These are phyloP conservation scores for Sebastes flavidus DNA, from an alignment of 2,797 vertebrate genomes.

Conservation along the genomic window DNA sequence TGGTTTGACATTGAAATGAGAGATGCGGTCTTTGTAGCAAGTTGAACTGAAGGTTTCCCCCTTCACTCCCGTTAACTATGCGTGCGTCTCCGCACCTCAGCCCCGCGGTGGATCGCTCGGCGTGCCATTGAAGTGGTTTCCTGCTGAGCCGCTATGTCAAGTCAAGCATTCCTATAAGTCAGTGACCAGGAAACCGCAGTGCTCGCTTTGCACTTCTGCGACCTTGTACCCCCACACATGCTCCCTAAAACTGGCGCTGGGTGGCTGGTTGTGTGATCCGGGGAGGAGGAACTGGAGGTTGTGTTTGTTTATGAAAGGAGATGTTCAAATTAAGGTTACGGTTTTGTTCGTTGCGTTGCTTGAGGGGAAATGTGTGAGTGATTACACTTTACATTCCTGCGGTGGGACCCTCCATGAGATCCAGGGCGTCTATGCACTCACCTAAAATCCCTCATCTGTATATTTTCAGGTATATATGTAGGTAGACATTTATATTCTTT, in stretches of 20 bases:
- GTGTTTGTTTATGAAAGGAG: conserved; percentile 66
- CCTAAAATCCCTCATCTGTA: conserved; percentile 25
- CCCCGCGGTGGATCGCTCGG: conserved; percentile 14
- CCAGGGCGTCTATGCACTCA: conserved; percentile 45
- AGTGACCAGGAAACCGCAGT: conserved; percentile 70
- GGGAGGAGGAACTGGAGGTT: background rate
- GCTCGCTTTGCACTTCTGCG: conserved; percentile 49
- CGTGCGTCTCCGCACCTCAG: conserved; percentile 46
- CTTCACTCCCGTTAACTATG: conserved; percentile 20
- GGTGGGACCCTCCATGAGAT: conserved; percentile 56
- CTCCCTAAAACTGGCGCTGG: conserved; percentile 45
- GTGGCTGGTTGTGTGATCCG: conserved; percentile 35
- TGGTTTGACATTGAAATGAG: conserved; percentile 27
- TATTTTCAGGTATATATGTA: conserved; percentile 38
- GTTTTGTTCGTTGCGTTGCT: conserved; percentile 41
- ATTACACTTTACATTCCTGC: conserved; percentile 73
- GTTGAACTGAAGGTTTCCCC: conserved; percentile 5
- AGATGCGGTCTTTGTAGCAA: background rate
- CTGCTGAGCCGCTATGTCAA: conserved; percentile 62
- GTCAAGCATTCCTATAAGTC: conserved; percentile 68
- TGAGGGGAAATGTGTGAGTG: conserved; percentile 59
- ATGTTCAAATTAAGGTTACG: conserved; percentile 63
- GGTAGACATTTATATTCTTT: background rate
- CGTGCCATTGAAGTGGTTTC: conserved; percentile 59
- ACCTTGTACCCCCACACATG: conserved; percentile 54